Evolutionary conservation across 2,888 invertebrate species (phyloP).

Genomic region (Euzetes globulus): DNA sequence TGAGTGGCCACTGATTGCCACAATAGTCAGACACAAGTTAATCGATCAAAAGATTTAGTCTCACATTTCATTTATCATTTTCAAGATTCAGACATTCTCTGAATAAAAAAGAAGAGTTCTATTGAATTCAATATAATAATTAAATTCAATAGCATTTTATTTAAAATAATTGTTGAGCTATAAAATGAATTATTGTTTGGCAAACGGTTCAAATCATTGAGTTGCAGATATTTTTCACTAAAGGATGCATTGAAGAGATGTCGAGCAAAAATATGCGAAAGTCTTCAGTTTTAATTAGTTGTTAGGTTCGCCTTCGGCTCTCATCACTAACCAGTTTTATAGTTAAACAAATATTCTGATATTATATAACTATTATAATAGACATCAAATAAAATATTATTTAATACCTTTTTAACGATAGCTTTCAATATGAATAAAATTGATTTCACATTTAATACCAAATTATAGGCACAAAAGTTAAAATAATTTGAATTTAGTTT

Average conservation of each 20-base stretch:
- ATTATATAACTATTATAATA: constrained; percentile 4
- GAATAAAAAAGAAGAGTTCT: no score
- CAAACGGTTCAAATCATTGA: neutral
- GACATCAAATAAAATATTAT: neutral
- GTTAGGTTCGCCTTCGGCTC: neutral
- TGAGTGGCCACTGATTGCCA: no score
- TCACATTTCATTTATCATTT: no score
- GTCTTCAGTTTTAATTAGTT: neutral
- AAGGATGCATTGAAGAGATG: neutral
- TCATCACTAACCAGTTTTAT: neutral
- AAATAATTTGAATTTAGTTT: no score
- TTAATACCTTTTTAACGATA: neutral
- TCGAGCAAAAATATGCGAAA: constrained; percentile 2
- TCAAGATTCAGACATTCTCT: no score
- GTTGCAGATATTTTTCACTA: neutral
- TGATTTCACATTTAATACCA: neutral
- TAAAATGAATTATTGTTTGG: neutral
- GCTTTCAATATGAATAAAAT: neutral
- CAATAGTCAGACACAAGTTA: no score
- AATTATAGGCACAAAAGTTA: neutral
- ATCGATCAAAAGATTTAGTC: no score
- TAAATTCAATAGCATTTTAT: no score
- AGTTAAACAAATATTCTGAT: neutral
- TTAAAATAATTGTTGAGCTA: no score
- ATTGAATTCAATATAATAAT: no score